Conservation (phyloP, 2,113 vertebrate genomes). For the Hypocryptadius cinnamomeus region DNA sequence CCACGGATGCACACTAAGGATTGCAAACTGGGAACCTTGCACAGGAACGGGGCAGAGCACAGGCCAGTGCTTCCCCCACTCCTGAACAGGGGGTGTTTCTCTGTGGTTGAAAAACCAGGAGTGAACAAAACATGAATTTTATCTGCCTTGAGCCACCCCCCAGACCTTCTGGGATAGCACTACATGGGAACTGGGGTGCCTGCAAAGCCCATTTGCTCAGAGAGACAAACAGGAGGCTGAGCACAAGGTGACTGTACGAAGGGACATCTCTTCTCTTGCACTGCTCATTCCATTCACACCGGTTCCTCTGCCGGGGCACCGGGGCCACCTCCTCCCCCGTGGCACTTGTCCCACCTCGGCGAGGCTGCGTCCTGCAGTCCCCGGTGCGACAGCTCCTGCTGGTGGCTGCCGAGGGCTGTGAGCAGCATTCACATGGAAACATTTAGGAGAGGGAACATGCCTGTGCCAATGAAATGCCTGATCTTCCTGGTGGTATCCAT, state of each 20-base stretch:
- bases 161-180: neutral
- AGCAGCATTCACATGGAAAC: neutral
- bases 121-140: neutral
- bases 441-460: rapidly evolving
- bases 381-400: slow-evolving; percentile 7
- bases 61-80: rapidly evolving
- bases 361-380: rapidly evolving
- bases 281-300: neutral
- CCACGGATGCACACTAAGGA: neutral
- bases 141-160: neutral
- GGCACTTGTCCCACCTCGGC: neutral
- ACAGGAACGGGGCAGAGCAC: neutral
- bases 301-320: neutral
- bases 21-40: neutral
- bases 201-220: neutral
- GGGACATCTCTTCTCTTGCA: neutral
- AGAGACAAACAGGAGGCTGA: neutral
- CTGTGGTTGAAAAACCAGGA: neutral
- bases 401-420: neutral
- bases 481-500: neutral
- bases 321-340: neutral
- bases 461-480: neutral
- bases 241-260: neutral
- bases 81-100: neutral
- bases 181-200: neutral